These are phyloP conservation scores for Nasonovia ribisnigri DNA, from an alignment of 2,888 invertebrate genomes.

Conservation along the genomic window DNA sequence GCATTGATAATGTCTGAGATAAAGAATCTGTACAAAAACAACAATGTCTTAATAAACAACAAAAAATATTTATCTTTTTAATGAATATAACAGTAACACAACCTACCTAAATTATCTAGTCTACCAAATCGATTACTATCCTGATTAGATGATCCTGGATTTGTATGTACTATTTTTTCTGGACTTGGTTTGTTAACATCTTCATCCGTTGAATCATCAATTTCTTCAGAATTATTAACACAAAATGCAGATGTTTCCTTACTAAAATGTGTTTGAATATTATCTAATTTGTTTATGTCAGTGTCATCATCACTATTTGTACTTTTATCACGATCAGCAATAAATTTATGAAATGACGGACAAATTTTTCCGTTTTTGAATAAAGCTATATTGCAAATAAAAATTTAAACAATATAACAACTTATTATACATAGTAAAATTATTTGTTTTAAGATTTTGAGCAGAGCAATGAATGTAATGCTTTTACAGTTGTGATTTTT, in stretches of 20 bases:
- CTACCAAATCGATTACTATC: neutral
- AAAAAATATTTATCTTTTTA: neutral
- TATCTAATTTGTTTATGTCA: neutral
- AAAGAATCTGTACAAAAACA: conserved; percentile 5
- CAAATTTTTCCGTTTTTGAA: conserved; percentile 16
- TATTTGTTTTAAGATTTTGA: too few species aligned
- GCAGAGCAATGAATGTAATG: too few species aligned
- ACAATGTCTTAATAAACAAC: neutral
- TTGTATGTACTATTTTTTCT: neutral
- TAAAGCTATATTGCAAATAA: neutral
- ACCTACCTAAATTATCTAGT: neutral
- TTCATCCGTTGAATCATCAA: neutral
- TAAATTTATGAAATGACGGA: neutral
- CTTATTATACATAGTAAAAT: neutral
- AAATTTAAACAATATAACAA: neutral
- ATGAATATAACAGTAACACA: neutral
- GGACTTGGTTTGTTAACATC: neutral
- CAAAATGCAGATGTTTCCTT: neutral
- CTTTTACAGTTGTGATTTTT: too few species aligned
- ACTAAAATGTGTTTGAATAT: conserved; percentile 9
- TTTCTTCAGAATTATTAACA: neutral
- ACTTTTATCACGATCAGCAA: neutral
- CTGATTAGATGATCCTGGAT: neutral
- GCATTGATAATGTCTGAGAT: neutral
- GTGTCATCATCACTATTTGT: neutral